phyloP scores from a whole-genome alignment of 2,797 vertebrate genomes.

The Orestias chungarensis region DNA sequence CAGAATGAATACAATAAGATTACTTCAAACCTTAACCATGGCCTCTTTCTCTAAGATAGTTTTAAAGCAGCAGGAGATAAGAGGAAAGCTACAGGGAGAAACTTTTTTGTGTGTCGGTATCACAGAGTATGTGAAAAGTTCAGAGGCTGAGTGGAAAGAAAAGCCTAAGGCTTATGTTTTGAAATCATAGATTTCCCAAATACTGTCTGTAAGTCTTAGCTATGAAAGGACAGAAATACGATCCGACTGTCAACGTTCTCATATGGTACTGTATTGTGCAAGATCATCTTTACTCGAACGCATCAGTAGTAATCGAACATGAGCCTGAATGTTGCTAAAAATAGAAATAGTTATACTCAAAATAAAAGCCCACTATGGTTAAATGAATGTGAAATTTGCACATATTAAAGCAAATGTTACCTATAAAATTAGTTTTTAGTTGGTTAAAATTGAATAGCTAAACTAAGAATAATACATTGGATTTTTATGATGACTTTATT shows the following conservation, averaged over 20 bases:
- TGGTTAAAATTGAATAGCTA: too few species aligned
- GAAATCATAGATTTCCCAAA: slow-evolving; percentile 71
- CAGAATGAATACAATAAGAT: slow-evolving; percentile 72
- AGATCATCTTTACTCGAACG: background rate
- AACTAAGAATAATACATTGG: too few species aligned
- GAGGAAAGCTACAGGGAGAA: slow-evolving; percentile 66
- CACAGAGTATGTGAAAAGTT: slow-evolving; percentile 65
- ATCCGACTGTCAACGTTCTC: slow-evolving; percentile 43
- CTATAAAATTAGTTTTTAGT: background rate
- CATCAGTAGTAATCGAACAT: background rate
- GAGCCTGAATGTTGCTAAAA: background rate
- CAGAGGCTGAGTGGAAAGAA: slow-evolving; percentile 68
- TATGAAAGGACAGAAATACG: slow-evolving; percentile 45
- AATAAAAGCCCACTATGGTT: background rate
- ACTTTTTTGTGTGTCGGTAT: slow-evolving; percentile 72
- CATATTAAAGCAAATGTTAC: background rate
- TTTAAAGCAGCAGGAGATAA: slow-evolving; percentile 72
- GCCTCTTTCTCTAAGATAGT: slow-evolving; percentile 72
- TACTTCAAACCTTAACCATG: slow-evolving; percentile 71
- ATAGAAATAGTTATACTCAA: background rate
- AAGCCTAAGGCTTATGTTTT: slow-evolving; percentile 70
- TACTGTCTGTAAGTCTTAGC: slow-evolving; percentile 44
- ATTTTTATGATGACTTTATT: too few species aligned
- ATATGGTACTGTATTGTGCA: slow-evolving; percentile 4
- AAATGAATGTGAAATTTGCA: background rate